These are phyloP conservation scores for Lomographa bimaculata DNA, from an alignment of 2,888 invertebrate species.

Conservation along the genomic window DNA sequence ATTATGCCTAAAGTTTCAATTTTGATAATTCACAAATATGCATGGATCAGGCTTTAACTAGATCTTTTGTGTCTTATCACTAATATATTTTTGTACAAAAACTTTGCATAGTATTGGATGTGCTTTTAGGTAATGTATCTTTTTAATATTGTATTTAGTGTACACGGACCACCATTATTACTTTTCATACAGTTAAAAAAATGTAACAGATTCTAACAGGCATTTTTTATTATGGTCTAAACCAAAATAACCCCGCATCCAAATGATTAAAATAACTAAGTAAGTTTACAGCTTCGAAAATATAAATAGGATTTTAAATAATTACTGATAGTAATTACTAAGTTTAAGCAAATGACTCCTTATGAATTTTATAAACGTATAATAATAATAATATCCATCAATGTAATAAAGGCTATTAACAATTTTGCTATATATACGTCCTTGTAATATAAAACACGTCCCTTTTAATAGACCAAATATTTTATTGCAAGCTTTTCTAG, in stretches of 20 bases:
- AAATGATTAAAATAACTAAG: no score
- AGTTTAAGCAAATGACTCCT: slow-evolving; percentile 3
- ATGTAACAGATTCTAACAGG: no score
- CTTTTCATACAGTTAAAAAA: no score
- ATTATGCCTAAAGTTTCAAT: no score
- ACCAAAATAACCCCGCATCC: no score
- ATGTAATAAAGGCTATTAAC: slow-evolving; percentile 5
- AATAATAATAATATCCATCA: slow-evolving; percentile 2
- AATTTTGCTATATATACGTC: slow-evolving; percentile 15
- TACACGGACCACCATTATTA: no score
- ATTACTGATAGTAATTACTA: no score
- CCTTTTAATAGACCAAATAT: slow-evolving; percentile 13
- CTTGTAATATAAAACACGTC: slow-evolving; percentile 12
- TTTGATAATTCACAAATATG: no score
- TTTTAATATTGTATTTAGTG: slow-evolving; percentile 8
- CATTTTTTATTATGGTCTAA: no score
- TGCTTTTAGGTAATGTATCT: slow-evolving; percentile 42
- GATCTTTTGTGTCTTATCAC: slow-evolving; percentile 43
- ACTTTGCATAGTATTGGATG: slow-evolving; percentile 43
- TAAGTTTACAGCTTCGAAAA: no score
- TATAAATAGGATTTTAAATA: no score
- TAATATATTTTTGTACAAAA: slow-evolving; percentile 25
- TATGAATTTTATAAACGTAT: slow-evolving; percentile 8
- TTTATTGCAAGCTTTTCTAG: slow-evolving; percentile 12
- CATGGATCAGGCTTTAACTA: slow-evolving; percentile 74